Evolutionary conservation across 1,140 invertebrate species (phyloP), one percentile per base, ranked within the genome.

Genomic region (Drosophila gunungcola): DNA sequence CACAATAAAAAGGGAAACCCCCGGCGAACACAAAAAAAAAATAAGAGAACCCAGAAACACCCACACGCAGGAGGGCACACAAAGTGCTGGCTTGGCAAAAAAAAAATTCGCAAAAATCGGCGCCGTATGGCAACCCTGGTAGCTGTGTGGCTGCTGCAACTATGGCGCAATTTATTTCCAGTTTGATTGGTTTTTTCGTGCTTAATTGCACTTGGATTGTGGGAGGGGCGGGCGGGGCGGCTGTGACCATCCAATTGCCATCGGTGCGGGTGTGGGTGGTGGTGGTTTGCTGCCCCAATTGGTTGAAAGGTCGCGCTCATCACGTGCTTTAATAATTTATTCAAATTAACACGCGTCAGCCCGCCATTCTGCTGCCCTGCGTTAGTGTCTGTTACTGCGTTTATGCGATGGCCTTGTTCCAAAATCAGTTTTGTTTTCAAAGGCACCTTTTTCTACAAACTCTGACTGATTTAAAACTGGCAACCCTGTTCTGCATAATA

Each of bases 311-410:
- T 84, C 64, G 77, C 76, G 64, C 84, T 90, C 84, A 89, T 90
- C 85, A 89, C 58, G 77, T 65, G 73, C 73, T 84, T 89, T 89
- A 89, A 89, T 89, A 89, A 89, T 89, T 89, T 89, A 89, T 89
- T 89, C 85, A 89, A 89, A 89, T 89, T 89, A 89, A 89, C 85
- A 89, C 85, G 69, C 80, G 67, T 83, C 75, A 70, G 68, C 63
- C 82, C 42, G 69, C 54, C 62, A 16, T 58, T 58, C 73, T 16
- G 53, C 16, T 54, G 10, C 36, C 7, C 61, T 51, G 41, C 13
- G 32, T 21, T 3, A 7, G 39, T 53, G 45, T 52, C 60, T 34
- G n/a, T 7, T 9, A 38, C 32, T 27, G 11, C 46, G 63, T 65
- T 65, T 29, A 48, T 65, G 58, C 60, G 60, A n/a, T 10, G 27